These are phyloP conservation scores for Caiman crocodilus DNA, from an alignment of 2,797 vertebrate genomes.

Conservation along the genomic window DNA sequence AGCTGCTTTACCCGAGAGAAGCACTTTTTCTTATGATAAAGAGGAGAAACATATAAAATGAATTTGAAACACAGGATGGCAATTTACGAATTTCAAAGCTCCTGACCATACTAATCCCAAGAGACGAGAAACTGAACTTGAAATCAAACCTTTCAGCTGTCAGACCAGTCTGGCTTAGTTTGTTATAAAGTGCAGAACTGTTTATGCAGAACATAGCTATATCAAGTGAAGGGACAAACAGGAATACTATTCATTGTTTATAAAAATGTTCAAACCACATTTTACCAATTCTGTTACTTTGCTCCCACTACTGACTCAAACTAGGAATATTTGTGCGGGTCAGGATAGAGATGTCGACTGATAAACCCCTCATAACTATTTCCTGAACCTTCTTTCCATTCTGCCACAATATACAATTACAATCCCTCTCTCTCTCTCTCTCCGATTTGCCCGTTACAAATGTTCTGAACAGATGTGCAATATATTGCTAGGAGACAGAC, in stretches of 20 bases:
- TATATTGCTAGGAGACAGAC: background rate
- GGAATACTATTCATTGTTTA: background rate
- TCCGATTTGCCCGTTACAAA: background rate
- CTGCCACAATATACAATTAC: background rate
- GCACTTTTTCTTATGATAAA: background rate
- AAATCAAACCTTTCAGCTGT: slow-evolving; percentile 30
- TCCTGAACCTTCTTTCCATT: background rate
- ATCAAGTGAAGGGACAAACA: slow-evolving; percentile 15
- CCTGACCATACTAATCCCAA: background rate
- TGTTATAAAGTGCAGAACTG: slow-evolving; percentile 17
- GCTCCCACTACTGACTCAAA: background rate
- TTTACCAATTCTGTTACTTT: background rate
- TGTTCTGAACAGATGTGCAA: background rate
- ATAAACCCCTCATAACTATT: background rate
- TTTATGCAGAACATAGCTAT: background rate
- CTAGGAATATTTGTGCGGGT: background rate
- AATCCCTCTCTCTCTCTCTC: background rate
- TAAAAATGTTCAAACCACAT: background rate
- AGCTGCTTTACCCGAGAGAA: background rate
- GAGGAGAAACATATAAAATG: background rate
- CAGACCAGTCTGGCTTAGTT: background rate
- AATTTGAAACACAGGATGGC: slow-evolving; percentile 21
- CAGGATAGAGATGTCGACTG: background rate
- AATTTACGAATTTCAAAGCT: slow-evolving; percentile 15
- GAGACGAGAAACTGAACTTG: background rate